Conservation (phyloP, 2,888 invertebrate genomes). For the Heliconius erato region DNA sequence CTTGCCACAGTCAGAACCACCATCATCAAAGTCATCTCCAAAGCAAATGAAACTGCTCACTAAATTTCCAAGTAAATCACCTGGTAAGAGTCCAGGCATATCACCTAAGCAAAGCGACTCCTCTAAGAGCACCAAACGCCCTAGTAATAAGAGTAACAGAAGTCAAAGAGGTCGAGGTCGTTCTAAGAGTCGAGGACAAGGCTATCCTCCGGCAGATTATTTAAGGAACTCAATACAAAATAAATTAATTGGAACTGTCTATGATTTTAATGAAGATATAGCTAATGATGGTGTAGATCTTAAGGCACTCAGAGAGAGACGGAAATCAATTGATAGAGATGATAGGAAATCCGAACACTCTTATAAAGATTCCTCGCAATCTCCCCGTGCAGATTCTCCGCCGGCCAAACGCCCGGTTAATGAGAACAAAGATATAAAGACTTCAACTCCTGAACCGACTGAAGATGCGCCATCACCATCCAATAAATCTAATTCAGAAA, state of each 20-base stretch:
- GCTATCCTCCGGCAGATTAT: conserved; percentile 76
- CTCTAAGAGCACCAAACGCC: conserved; percentile 70
- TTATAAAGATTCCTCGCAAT: conserved; percentile 85
- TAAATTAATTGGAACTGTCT: conserved; percentile 94
- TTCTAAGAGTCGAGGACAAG: conserved; percentile 77
- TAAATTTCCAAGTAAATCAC: conserved; percentile 88
- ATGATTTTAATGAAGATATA: conserved; percentile 94
- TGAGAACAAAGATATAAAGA: conserved; percentile 51
- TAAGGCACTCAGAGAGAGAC: conserved; percentile 91
- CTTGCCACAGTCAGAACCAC: conserved; percentile 68
- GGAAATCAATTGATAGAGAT: conserved; percentile 90
- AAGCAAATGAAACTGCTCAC: conserved; percentile 86
- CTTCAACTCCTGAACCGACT: conserved; percentile 69
- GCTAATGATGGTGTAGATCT: conserved; percentile 91
- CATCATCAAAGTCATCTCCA: conserved; percentile 75
- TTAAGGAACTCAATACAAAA: conserved; percentile 90
- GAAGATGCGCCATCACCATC: conserved; percentile 62
- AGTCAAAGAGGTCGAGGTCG: conserved; percentile 82
- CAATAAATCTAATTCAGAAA: conserved; percentile 58
- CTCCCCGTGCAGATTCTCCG: conserved; percentile 85
- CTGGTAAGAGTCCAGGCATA: conserved; percentile 89
- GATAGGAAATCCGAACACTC: conserved; percentile 86
- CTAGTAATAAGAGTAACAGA: conserved; percentile 75
- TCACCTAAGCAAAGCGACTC: conserved; percentile 88
- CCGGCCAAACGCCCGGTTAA: conserved; percentile 65